Evolutionary conservation across 92 coral and sea anemone species (phyloP).

Genomic region (Heteractis magnifica): DNA sequence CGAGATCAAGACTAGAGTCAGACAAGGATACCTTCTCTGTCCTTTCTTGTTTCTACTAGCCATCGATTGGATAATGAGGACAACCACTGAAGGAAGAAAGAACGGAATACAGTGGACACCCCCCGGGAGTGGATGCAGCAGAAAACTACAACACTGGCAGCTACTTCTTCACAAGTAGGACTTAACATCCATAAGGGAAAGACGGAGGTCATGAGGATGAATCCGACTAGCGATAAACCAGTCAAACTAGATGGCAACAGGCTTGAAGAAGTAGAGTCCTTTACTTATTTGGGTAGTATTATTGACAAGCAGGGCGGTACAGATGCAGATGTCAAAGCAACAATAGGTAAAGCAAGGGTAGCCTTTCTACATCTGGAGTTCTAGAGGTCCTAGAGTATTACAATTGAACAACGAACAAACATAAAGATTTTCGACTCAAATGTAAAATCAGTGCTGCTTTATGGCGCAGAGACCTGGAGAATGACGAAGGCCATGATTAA

Average conservation of each 20-base stretch:
- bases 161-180: background rate
- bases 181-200: background rate
- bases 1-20: too few relatives aligned
- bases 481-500: background rate
- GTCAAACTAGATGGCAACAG: background rate
- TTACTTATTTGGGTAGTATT: slow-evolving; percentile 17
- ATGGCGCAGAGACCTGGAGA: too few relatives aligned
- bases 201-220: background rate
- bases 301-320: background rate
- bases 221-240: background rate
- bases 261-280: background rate
- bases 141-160: background rate
- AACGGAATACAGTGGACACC: background rate
- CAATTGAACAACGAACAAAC: too few relatives aligned
- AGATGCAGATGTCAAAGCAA: background rate
- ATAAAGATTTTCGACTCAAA: too few relatives aligned
- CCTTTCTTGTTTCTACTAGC: background rate
- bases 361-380: background rate
- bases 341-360: background rate
- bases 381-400: background rate
- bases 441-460: too few relatives aligned
- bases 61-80: background rate
- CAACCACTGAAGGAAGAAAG: background rate
- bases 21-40: too few relatives aligned
- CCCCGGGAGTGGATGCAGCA: too few relatives aligned